A percentile compares a stretch with the other conserved stretches of the same genome.
Evolutionary conservation across 2,888 invertebrate genomes (phyloP).

Genomic region (Himalopsyche tibetana): DNA sequence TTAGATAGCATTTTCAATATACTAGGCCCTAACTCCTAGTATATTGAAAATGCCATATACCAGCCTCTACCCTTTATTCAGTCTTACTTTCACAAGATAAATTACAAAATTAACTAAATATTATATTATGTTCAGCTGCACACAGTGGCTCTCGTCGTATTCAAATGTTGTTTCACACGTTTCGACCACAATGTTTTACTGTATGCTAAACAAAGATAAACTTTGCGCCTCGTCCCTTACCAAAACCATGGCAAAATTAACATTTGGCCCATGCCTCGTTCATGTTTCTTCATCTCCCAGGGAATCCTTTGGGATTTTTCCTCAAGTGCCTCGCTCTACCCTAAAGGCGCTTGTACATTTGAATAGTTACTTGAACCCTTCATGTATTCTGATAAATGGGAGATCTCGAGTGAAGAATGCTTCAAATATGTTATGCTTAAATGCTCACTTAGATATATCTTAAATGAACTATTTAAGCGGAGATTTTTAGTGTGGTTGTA

Average conservation of each 20-base stretch:
- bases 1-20: no score
- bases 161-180: slow-evolving; percentile 15
- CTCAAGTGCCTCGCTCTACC: slow-evolving; percentile 15
- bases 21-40: no score
- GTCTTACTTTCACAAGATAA: no score
- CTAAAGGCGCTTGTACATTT: slow-evolving; percentile 25
- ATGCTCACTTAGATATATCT: not conserved
- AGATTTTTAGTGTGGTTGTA: no score
- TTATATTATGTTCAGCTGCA: no score
- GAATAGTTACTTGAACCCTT: slow-evolving; percentile 25
- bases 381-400: not conserved
- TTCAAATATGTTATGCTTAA: not conserved
- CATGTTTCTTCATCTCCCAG: slow-evolving; percentile 36
- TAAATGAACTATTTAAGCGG: not conserved
- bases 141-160: not conserved
- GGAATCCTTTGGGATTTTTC: slow-evolving; percentile 33
- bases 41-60: no score
- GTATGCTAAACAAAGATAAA: slow-evolving; percentile 42
- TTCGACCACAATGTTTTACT: slow-evolving; percentile 40
- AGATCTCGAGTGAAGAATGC: not conserved
- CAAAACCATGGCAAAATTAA: slow-evolving; percentile 42
- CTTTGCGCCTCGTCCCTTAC: slow-evolving; percentile 34
- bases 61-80: no score
- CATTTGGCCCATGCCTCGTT: slow-evolving; percentile 19
- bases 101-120: no score